Percentiles rank a stretch among this genome's conserved stretches.
phyloP scores from a whole-genome alignment of 2,797 vertebrate species.

The Helarctos malayanus region DNA sequence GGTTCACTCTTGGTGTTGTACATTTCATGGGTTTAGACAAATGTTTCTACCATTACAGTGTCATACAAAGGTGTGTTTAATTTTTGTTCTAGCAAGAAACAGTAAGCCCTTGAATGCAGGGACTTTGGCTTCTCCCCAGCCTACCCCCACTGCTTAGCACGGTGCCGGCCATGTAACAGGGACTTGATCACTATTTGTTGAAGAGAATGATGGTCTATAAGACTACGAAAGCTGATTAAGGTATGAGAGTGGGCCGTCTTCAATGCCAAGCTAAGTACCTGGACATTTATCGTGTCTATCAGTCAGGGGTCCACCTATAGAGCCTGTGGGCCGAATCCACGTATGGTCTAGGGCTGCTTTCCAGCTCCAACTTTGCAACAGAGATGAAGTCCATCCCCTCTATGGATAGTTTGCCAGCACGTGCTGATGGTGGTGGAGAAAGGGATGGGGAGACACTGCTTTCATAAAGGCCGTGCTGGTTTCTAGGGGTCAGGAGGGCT shows the following conservation, averaged over 20 bases:
- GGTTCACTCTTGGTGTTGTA: neutral
- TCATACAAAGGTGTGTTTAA: neutral
- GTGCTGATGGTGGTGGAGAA: neutral
- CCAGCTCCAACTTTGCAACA: neutral
- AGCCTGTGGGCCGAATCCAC: neutral
- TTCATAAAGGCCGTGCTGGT: neutral
- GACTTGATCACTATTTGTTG: neutral
- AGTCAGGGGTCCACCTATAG: neutral
- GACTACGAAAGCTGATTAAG: neutral
- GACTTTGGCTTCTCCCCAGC: neutral
- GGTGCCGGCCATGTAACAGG: neutral
- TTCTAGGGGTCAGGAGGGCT: neutral
- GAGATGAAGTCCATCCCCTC: neutral
- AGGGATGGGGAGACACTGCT: neutral
- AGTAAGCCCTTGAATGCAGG: neutral
- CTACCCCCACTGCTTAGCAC: neutral
- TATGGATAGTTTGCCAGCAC: neutral
- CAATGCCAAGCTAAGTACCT: neutral
- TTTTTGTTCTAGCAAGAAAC: neutral
- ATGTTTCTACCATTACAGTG: neutral
- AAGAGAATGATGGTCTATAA: neutral
- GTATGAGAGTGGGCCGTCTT: neutral
- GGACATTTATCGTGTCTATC: neutral
- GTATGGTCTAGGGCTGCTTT: neutral
- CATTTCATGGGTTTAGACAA: neutral